A percentile compares a stretch with the other conserved stretches of the same genome.
Conservation (phyloP, 2,888 invertebrate genomes). For the Dyspetes luteomarginatus region DNA sequence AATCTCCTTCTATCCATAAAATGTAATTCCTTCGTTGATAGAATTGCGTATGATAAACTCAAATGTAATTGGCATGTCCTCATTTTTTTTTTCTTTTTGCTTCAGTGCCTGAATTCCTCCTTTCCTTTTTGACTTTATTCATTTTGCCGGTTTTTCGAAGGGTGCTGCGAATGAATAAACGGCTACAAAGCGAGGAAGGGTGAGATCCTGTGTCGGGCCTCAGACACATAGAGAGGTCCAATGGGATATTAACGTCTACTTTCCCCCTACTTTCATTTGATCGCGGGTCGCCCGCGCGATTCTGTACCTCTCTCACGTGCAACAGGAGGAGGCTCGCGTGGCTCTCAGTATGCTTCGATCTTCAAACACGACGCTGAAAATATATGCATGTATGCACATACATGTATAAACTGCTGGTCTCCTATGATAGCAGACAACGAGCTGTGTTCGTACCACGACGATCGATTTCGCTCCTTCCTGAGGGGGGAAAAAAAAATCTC, state of each 20-base stretch:
- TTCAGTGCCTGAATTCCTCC: too few relatives aligned
- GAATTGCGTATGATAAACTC: too few relatives aligned
- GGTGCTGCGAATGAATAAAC: background rate
- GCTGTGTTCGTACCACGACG: background rate
- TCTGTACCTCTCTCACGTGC: conserved; percentile 44
- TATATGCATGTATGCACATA: background rate
- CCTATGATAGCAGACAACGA: too few relatives aligned
- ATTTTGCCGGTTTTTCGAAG: background rate
- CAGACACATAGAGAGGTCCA: conserved; percentile 10
- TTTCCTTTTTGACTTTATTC: background rate
- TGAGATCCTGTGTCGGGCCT: conserved; percentile 1
- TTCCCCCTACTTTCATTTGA: conserved; percentile 34
- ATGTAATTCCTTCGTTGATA: too few relatives aligned
- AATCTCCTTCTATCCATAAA: too few relatives aligned
- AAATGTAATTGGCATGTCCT: too few relatives aligned
- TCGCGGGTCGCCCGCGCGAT: conserved; percentile 42
- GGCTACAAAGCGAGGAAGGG: background rate
- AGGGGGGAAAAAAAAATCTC: background rate
- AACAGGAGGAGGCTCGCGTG: conserved; percentile 64
- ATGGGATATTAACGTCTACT: conserved; percentile 41
- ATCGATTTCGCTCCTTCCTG: background rate
- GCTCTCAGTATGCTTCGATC: conserved; percentile 69
- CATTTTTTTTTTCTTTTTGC: too few relatives aligned
- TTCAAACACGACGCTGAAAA: conserved; percentile 61
- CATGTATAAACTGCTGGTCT: too few relatives aligned